Evolutionary conservation across 53 echinoderm and acorn worm genomes (phyloP).

Genomic region (Paelopatides confundens): DNA sequence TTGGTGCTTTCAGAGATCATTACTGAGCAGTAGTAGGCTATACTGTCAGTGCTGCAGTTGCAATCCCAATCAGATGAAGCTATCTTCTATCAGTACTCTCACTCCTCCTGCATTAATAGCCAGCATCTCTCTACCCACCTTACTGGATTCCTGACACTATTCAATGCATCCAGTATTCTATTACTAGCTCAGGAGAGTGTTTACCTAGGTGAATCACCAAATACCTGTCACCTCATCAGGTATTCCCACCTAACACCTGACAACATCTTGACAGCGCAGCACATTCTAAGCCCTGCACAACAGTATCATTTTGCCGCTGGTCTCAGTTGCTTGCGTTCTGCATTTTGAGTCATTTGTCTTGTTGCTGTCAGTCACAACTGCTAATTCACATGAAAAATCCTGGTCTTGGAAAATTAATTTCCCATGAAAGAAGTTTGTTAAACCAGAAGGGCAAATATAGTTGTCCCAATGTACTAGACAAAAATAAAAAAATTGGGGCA

Average conservation of each 20-base stretch:
- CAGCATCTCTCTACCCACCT: too few species aligned
- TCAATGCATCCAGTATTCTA: background rate
- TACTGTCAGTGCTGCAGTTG: too few species aligned
- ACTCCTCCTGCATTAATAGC: too few species aligned
- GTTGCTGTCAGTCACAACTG: background rate
- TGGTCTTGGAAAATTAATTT: background rate
- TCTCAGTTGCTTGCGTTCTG: background rate
- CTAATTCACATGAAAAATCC: background rate
- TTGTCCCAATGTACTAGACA: too few species aligned
- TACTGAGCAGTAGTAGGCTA: too few species aligned
- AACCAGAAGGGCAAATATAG: background rate
- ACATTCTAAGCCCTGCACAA: background rate
- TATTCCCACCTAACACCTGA: background rate
- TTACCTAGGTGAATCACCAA: conserved; percentile 3
- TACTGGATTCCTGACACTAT: too few species aligned
- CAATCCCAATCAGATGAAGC: too few species aligned
- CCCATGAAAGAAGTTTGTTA: background rate
- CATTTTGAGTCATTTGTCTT: background rate
- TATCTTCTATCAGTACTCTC: too few species aligned
- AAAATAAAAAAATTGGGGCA: background rate
- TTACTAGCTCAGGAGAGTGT: background rate
- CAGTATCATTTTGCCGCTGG: background rate
- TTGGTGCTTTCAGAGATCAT: too few species aligned
- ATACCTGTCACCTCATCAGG: background rate
- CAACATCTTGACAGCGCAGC: background rate